Evolutionary conservation across 2,113 vertebrate genomes (phyloP), one percentile per base, ranked within the genome.

Genomic region (Psilopsiagon aurifrons): DNA sequence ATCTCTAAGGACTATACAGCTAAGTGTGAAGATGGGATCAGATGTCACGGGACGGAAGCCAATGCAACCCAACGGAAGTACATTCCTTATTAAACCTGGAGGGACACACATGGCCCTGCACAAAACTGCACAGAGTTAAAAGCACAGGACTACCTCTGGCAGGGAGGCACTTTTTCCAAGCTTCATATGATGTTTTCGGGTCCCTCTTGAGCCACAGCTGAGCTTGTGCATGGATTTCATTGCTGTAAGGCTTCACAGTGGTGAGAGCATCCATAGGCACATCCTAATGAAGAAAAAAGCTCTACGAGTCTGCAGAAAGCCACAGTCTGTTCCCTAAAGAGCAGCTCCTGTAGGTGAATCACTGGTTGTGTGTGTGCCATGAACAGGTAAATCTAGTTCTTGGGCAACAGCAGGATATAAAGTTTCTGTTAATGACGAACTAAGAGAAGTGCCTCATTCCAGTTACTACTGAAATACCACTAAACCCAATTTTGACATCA

Each of bases 181-280:
- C 98, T 75, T 99, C 99, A 6, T 99, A 99, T 0, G 99, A 99
- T 3, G 99, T 99, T 96, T 99, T 99, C 66, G 99, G 99, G 73
- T 99, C 99, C 95, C 99, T 99, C 98, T 99, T 99, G 88, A 99
- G 99, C 99, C 99, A 99, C 64, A 99, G 98, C 87, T 99, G 99
- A 86, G 99, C 99, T 96, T 99, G 99, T 31, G 99, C 99, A 10
- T 99, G 99, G 95, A 99, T 99, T 98, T 99, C 99, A 52, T 99
- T 99, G 97, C 99, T 99, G 98, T 99, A 99, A 10, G 99, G 99
- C 94, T 98, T 99, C 71, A 99, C 99, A 27, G 99, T 99, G 80
- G 99, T 99, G 79, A 99, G 98, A 60, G 99, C 98, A 62, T 99
- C 99, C 7, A 98, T 97, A 7, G 99, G 99, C 93, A 99, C 97